Conservation (phyloP, 2,797 vertebrate genomes). For the Galagoides demidoff region DNA sequence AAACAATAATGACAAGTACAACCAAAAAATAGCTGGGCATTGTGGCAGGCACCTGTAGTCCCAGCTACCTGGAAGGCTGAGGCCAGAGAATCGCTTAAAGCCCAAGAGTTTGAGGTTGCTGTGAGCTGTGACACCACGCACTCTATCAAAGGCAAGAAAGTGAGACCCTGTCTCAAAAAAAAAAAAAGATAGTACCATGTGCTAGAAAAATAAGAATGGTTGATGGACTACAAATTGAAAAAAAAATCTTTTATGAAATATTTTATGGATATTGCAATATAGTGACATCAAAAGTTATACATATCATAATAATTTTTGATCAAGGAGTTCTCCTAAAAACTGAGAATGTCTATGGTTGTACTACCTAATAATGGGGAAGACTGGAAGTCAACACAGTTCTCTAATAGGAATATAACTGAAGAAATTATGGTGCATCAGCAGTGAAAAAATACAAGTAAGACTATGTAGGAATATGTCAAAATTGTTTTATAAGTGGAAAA, state of each 20-base stretch:
- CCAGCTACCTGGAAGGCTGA: too few relatives aligned
- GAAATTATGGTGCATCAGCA: constrained; percentile 19
- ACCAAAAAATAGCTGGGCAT: too few relatives aligned
- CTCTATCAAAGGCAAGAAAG: too few relatives aligned
- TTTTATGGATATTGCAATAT: not conserved
- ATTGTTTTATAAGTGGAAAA: constrained; percentile 27
- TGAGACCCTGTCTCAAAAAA: too few relatives aligned
- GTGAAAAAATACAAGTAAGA: constrained; percentile 38
- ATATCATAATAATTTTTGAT: constrained; percentile 11
- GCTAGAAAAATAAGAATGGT: constrained; percentile 11
- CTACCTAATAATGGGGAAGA: constrained; percentile 9
- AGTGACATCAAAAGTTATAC: constrained; percentile 18
- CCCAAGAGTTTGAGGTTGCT: too few relatives aligned
- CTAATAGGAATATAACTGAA: constrained; percentile 43
- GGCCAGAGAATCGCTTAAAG: too few relatives aligned
- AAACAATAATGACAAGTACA: too few relatives aligned
- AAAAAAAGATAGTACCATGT: not conserved
- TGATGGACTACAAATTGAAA: not conserved
- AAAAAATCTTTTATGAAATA: constrained; percentile 7
- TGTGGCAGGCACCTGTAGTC: too few relatives aligned
- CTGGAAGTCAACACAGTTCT: constrained; percentile 12
- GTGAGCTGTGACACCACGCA: too few relatives aligned
- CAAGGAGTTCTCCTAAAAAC: constrained; percentile 31
- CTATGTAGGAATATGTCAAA: constrained; percentile 12
- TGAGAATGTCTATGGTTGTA: not conserved